A percentile compares a stretch with the other conserved stretches of the same genome.
phyloP scores from a whole-genome alignment of 1,140 invertebrate genomes.

The Patella vulgata region DNA sequence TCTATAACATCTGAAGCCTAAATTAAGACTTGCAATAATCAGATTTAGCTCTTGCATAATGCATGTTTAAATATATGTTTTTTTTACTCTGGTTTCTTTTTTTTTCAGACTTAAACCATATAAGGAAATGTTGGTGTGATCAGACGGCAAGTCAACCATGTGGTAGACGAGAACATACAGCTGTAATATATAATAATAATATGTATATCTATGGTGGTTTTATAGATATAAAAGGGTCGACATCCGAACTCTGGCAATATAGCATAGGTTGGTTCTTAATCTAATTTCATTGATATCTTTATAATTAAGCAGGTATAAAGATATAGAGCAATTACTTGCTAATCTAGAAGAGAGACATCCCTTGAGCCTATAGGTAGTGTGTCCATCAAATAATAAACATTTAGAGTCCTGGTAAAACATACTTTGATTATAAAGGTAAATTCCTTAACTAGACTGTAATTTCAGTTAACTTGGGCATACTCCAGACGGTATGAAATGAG shows the following conservation, averaged over 20 bases:
- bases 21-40: too few relatives aligned
- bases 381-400: background rate
- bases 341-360: background rate
- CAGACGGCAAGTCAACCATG: constrained; percentile 70
- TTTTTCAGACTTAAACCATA: constrained; percentile 41
- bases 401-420: background rate
- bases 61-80: too few relatives aligned
- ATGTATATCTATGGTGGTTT: constrained; percentile 92
- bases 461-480: too few relatives aligned
- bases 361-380: background rate
- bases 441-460: too few relatives aligned
- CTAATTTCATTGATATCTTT: background rate
- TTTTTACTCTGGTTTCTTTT: too few relatives aligned
- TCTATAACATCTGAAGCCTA: too few relatives aligned
- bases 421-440: too few relatives aligned
- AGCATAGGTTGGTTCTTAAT: constrained; percentile 79
- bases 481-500: too few relatives aligned
- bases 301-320: background rate
- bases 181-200: constrained; percentile 79
- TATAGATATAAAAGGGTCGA: constrained; percentile 85
- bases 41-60: too few relatives aligned
- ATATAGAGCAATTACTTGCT: background rate
- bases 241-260: constrained; percentile 87
- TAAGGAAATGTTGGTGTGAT: constrained; percentile 36
- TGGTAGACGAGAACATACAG: constrained; percentile 84